Percentiles rank a stretch among this genome's conserved stretches.
phyloP scores from a whole-genome alignment of 2,888 invertebrate species.

The Lysandra coridon region DNA sequence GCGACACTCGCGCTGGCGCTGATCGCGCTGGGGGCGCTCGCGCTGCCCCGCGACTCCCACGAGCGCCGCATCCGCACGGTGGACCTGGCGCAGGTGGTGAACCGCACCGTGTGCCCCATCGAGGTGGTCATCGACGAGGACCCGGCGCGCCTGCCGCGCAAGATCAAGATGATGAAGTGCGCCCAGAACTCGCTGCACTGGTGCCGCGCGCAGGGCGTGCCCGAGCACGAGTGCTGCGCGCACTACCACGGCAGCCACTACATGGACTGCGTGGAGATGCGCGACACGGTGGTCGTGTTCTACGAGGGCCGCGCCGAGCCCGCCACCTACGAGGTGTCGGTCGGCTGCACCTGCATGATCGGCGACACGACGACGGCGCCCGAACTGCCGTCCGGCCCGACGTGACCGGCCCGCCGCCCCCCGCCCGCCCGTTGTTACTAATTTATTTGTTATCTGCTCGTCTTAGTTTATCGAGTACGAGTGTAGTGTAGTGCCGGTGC shows the following conservation, averaged over 20 bases:
- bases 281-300: constrained; percentile 65
- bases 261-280: constrained; percentile 67
- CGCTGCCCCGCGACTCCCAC: constrained; percentile 40
- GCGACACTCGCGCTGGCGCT: constrained; percentile 34
- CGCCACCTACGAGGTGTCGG: constrained; percentile 53
- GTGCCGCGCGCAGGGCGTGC: constrained; percentile 54
- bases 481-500: not conserved
- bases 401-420: constrained; percentile 39
- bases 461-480: not conserved
- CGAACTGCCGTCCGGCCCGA: constrained; percentile 40
- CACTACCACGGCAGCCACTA: constrained; percentile 55
- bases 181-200: constrained; percentile 54
- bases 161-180: constrained; percentile 67
- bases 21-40: constrained; percentile 43
- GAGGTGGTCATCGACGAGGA: constrained; percentile 55
- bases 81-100: constrained; percentile 54
- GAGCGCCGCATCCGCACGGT: constrained; percentile 47
- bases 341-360: constrained; percentile 72
- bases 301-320: constrained; percentile 47
- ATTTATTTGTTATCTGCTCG: constrained; percentile 8
- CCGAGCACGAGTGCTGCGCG: constrained; percentile 63
- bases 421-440: not conserved
- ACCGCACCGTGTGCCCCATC: constrained; percentile 68
- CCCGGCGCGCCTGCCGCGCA: constrained; percentile 58
- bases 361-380: constrained; percentile 47